These are phyloP conservation scores for Periophthalmus magnuspinnatus DNA, from an alignment of 2,797 vertebrate genomes.

Conservation along the genomic window DNA sequence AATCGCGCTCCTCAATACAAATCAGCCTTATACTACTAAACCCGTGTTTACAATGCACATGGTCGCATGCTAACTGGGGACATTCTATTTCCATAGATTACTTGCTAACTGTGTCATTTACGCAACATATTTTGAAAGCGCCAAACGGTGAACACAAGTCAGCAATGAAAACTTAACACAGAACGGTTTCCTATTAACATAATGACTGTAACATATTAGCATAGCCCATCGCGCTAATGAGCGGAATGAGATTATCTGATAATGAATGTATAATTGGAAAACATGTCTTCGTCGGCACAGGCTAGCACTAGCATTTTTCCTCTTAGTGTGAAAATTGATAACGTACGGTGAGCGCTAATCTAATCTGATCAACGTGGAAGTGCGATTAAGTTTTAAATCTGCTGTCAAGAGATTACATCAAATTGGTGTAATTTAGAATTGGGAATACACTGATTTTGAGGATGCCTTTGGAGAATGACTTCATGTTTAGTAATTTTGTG, in stretches of 20 bases:
- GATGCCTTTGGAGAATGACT: not conserved
- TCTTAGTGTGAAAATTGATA: constrained; percentile 12
- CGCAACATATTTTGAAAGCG: not conserved
- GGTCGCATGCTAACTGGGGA: not conserved
- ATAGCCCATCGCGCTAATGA: constrained; percentile 20
- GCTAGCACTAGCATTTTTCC: not conserved
- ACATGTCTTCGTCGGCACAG: constrained; percentile 14
- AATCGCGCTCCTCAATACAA: not conserved
- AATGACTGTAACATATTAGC: constrained; percentile 35
- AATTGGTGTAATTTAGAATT: not conserved
- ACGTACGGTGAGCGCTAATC: not conserved
- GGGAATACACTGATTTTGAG: not conserved
- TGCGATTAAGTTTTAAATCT: not conserved
- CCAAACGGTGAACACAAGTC: not conserved
- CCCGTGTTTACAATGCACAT: not conserved
- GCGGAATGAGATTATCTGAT: constrained; percentile 37
- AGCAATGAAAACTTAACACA: not conserved
- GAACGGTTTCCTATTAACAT: constrained; percentile 23
- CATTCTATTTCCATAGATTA: not conserved
- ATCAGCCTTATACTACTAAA: not conserved
- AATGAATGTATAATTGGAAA: constrained; percentile 34
- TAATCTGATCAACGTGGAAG: constrained; percentile 15
- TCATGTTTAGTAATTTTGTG: too few species aligned
- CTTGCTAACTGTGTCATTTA: not conserved
- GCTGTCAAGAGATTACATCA: constrained; percentile 2